A percentile compares a stretch with the other conserved stretches of the same genome.
Conservation (phyloP, 2,888 invertebrate genomes). For the Copidosoma aretas region DNA sequence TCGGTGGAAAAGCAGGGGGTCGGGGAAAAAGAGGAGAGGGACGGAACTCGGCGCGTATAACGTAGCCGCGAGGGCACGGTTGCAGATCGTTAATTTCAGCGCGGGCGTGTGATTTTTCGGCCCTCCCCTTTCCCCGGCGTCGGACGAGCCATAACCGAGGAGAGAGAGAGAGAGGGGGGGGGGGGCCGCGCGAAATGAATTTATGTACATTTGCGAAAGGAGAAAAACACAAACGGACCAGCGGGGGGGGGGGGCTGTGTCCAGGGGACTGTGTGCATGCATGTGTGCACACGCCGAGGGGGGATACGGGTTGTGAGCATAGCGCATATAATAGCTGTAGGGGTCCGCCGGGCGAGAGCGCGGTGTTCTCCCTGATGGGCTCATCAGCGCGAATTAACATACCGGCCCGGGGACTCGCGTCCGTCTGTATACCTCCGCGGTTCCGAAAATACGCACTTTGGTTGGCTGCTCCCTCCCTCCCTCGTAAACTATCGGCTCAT, state of each 20-base stretch:
- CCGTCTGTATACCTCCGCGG: neutral
- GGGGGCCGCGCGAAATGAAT: too few relatives aligned
- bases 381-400: conserved; percentile 62
- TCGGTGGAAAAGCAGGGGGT: too few relatives aligned
- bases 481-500: conserved; percentile 34
- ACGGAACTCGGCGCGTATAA: too few relatives aligned
- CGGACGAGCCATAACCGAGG: neutral
- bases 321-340: neutral
- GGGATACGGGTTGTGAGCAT: too few relatives aligned
- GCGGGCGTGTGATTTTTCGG: neutral
- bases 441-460: conserved; percentile 23
- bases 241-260: too few relatives aligned
- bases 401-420: conserved; percentile 54
- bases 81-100: neutral
- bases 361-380: conserved; percentile 60
- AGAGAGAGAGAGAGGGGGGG: too few relatives aligned
- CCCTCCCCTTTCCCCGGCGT: neutral
- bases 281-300: too few relatives aligned
- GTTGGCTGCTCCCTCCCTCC: conserved; percentile 10
- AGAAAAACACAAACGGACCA: too few relatives aligned
- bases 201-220: too few relatives aligned
- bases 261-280: too few relatives aligned
- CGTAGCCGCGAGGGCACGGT: neutral
- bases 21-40: too few relatives aligned
- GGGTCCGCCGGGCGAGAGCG: conserved; percentile 14